Conservation (phyloP, 2,888 invertebrate genomes). For the Labia minor region DNA sequence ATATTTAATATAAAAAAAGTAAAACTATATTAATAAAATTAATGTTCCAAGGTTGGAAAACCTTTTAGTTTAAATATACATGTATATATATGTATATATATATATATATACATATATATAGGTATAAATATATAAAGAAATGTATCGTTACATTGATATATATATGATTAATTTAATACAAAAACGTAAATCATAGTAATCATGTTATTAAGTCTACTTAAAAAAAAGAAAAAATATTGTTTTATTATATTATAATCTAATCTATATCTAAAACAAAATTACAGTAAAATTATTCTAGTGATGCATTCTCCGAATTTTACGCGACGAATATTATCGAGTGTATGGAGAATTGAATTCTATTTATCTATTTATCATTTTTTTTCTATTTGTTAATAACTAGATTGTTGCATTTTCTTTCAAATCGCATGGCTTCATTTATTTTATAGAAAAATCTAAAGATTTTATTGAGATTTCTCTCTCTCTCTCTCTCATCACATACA, state of each 20-base stretch:
- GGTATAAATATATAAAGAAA: too few species aligned
- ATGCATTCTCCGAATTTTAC: background rate
- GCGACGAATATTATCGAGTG: background rate
- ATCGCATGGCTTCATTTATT: background rate
- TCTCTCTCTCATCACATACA: too few species aligned
- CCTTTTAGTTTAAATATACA: conserved; percentile 23
- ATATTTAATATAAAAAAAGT: conserved; percentile 22
- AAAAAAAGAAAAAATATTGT: background rate
- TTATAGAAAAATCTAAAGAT: too few species aligned
- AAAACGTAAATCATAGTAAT: background rate
- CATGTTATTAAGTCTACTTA: conserved; percentile 1
- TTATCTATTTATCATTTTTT: background rate
- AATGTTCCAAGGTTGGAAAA: conserved; percentile 25
- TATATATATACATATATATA: too few species aligned
- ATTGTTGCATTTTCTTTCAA: background rate
- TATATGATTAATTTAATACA: background rate
- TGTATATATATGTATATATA: conserved; percentile 17
- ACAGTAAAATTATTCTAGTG: background rate
- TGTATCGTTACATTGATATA: background rate
- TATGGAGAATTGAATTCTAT: background rate
- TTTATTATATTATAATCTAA: background rate
- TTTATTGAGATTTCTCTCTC: too few species aligned
- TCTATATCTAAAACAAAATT: background rate
- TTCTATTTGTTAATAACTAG: background rate
- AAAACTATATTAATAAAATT: conserved; percentile 20